Conservation (phyloP, 1,140 invertebrate genomes). For the Rhyacophila brunnea region DNA sequence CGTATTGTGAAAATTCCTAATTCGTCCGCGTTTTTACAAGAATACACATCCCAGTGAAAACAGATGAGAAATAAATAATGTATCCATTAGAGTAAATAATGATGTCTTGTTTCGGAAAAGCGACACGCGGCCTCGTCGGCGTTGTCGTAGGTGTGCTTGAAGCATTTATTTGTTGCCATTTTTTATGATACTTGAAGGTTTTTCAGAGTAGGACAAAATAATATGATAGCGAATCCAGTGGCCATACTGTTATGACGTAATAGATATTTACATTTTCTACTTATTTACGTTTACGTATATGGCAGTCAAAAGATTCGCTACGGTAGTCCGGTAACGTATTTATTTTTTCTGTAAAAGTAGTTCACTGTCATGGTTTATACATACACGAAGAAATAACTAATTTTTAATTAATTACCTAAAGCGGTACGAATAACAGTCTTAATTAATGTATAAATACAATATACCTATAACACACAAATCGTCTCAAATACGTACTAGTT, state of each 20-base stretch:
- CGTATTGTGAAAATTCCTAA: conserved; percentile 33
- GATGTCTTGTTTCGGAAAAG: conserved; percentile 18
- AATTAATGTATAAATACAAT: conserved; percentile 36
- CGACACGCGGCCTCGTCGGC: conserved; percentile 6
- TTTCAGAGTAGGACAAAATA: neutral
- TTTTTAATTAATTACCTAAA: neutral
- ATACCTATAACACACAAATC: conserved; percentile 30
- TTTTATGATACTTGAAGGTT: conserved; percentile 12
- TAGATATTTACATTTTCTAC: conserved; percentile 5
- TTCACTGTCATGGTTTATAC: neutral
- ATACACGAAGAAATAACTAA: neutral
- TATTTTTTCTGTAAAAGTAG: neutral
- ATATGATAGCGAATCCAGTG: neutral
- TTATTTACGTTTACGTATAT: neutral
- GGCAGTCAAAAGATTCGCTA: neutral
- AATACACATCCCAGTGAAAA: conserved; percentile 34
- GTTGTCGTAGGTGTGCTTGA: conserved; percentile 45
- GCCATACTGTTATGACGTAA: conserved; percentile 6
- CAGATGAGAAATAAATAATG: conserved; percentile 33
- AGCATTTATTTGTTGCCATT: conserved; percentile 58
- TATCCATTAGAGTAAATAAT: conserved; percentile 33
- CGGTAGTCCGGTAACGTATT: neutral
- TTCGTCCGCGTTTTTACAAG: conserved; percentile 37
- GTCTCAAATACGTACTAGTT: conserved; percentile 37
- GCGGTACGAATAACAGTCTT: conserved; percentile 32